Evolutionary conservation across 2,888 invertebrate species (phyloP), one percentile per base, ranked within the genome.

Genomic region (Spilarctia lutea): DNA sequence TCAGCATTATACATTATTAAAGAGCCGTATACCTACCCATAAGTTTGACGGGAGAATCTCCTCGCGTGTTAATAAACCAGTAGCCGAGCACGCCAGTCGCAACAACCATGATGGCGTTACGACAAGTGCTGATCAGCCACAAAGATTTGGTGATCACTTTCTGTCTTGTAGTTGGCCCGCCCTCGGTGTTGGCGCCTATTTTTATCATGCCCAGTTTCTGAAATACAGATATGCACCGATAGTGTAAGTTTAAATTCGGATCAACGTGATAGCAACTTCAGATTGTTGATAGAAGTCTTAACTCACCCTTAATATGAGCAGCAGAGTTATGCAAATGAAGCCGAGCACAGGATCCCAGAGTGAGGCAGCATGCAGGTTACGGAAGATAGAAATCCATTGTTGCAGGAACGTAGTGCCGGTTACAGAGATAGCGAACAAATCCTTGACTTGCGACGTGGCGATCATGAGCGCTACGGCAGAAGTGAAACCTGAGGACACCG

Each of bases 401-500:
- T 97, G 97, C 72, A 98, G 88, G 89, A 98, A 98, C 0, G 98
- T 98, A 60, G 96, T 96, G 33, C 98, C 98, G 63, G 95, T 96
- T 24, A 97, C 97, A 30, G 93, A 85, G 84, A 98, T 97, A 3
- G 98, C 98, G 72, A 98, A 96, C 71, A 98, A 95, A 89, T 98
- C 98, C 93, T 98, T 98, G 35, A 98, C 96, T 93, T 99, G 99
- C n/a, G 98, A 98, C 0, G 98, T 97, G 65, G 98, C 97, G 85
- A 99, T 99, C 87, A 98, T 98, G 71, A 99, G 96, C 48, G 98
- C 98, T 20, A 98, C 98, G 3, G 98, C 98, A 0, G 98, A 98
- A 3, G 98, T 98, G 92, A 99, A 99, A 24, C 98, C 98, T 0
- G 98, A 98, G 3, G 98, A 98, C 0, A 99, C 98, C 0, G 98